phyloP scores from a whole-genome alignment of 1,140 invertebrate genomes.

The Caenorhabditis brenneri region DNA sequence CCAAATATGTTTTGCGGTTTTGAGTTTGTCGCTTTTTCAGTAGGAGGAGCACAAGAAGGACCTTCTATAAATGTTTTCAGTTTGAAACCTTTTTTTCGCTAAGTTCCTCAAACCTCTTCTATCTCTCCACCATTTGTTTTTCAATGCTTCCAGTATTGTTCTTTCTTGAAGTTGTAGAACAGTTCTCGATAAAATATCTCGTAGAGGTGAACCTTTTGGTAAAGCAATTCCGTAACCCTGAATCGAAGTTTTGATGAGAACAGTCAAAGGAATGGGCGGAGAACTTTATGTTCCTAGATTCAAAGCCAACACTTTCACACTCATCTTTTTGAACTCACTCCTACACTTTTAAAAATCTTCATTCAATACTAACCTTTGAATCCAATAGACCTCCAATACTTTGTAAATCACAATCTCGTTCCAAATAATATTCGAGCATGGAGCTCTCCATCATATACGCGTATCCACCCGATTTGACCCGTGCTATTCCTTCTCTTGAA shows the following conservation, averaged over 20 bases:
- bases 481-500: constrained; percentile 83
- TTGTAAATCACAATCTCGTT: constrained; percentile 80
- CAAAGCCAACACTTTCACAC: too few relatives aligned
- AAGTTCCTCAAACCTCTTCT: background rate
- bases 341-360: too few relatives aligned
- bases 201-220: constrained; percentile 79
- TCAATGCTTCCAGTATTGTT: constrained; percentile 79
- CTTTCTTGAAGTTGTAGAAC: constrained; percentile 83
- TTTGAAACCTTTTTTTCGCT: background rate
- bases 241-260: constrained; percentile 35
- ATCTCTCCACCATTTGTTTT: constrained; percentile 84
- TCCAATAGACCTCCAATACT: constrained; percentile 82
- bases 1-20: constrained; percentile 52
- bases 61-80: constrained; percentile 47
- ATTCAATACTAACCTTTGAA: constrained; percentile 80
- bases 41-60: constrained; percentile 41
- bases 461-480: constrained; percentile 77
- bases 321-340: too few relatives aligned
- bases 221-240: constrained; percentile 69
- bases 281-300: too few relatives aligned
- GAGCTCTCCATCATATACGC: constrained; percentile 87
- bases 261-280: too few relatives aligned
- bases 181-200: constrained; percentile 79
- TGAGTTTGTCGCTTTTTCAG: constrained; percentile 43
- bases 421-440: constrained; percentile 80